These are phyloP conservation scores for Bombycilla garrulus DNA, from an alignment of 2,113 vertebrate genomes.

Conservation along the genomic window DNA sequence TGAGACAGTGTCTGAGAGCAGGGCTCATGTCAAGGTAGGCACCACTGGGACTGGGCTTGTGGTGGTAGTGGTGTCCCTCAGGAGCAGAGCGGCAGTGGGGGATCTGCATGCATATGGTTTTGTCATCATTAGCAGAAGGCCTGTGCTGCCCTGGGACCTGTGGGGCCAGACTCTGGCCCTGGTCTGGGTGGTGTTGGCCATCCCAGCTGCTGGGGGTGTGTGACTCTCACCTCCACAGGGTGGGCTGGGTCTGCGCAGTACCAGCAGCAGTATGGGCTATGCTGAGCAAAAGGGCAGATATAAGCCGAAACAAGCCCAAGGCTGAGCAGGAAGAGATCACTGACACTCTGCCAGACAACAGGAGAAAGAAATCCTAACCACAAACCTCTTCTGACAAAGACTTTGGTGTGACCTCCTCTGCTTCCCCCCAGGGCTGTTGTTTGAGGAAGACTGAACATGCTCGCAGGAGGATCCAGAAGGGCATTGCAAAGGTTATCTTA, in stretches of 20 bases:
- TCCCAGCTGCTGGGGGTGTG: background rate
- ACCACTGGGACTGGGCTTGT: background rate
- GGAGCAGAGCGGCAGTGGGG: background rate
- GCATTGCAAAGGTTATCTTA: background rate
- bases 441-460: background rate
- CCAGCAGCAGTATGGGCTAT: rapidly evolving
- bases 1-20: background rate
- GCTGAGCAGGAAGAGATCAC: background rate
- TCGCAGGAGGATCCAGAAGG: rapidly evolving
- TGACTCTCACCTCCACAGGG: rapidly evolving
- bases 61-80: background rate
- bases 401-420: background rate
- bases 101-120: background rate
- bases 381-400: background rate
- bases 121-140: rapidly evolving
- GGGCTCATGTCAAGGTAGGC: background rate
- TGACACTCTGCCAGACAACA: background rate
- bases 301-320: background rate
- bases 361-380: background rate
- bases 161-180: rapidly evolving
- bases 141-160: background rate
- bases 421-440: background rate
- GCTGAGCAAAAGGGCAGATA: background rate
- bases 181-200: background rate
- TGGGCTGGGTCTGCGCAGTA: background rate